phyloP scores from a whole-genome alignment of 2,113 vertebrate genomes.

The Barbus barbus region DNA sequence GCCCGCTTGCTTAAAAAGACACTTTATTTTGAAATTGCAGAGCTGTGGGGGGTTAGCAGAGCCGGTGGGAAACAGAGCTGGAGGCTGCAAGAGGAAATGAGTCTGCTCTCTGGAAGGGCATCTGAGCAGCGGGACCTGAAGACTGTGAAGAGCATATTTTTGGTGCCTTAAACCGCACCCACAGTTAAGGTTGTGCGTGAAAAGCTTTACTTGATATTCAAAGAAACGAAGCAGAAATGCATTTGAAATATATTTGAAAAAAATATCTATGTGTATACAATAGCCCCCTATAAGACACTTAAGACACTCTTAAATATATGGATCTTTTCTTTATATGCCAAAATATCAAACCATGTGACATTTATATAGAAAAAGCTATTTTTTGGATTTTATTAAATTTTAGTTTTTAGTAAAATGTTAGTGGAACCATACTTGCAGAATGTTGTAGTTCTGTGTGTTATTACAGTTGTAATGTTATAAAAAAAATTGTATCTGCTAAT shows the following conservation, averaged over 20 bases:
- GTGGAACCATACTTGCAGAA: too few species aligned
- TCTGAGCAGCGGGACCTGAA: constrained; percentile 31
- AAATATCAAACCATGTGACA: too few species aligned
- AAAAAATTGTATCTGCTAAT: not conserved
- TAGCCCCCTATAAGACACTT: not conserved
- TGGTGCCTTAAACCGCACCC: not conserved
- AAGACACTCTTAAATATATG: not conserved
- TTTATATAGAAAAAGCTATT: too few species aligned
- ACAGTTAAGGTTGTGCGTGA: not conserved
- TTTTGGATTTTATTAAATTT: too few species aligned
- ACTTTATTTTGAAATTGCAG: constrained; percentile 43
- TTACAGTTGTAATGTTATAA: too few species aligned
- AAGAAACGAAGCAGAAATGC: not conserved
- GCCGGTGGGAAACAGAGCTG: constrained; percentile 33
- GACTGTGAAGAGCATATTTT: constrained; percentile 5
- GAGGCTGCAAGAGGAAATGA: constrained; percentile 33
- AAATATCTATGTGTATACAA: not conserved
- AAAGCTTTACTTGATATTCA: not conserved
- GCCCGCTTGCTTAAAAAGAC: constrained; percentile 38
- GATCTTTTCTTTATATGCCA: not conserved
- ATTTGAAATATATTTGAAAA: not conserved
- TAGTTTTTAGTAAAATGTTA: too few species aligned
- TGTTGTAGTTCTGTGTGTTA: too few species aligned
- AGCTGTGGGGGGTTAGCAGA: constrained; percentile 40
- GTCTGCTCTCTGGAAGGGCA: constrained; percentile 27